Evolutionary conservation across 2,113 vertebrate genomes (phyloP).

Genomic region (Coregonus clupeaformis): DNA sequence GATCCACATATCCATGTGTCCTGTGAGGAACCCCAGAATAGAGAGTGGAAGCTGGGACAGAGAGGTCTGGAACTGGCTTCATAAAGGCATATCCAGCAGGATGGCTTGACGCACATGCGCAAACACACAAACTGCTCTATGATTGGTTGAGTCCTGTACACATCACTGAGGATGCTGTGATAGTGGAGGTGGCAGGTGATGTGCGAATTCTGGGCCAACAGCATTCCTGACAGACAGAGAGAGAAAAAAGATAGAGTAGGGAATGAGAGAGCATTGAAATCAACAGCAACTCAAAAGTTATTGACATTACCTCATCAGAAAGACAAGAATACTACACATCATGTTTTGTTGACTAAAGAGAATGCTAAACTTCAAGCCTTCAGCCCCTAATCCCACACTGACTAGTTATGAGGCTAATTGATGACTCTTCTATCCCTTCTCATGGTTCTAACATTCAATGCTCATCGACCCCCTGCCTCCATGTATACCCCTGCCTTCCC

Average conservation of each 20-base stretch:
- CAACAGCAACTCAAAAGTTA: background rate
- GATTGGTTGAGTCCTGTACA: background rate
- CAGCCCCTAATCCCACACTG: background rate
- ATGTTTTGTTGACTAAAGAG: background rate
- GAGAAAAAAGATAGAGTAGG: background rate
- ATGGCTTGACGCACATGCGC: constrained; percentile 4
- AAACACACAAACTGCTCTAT: background rate
- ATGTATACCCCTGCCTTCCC: background rate
- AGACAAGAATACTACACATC: background rate
- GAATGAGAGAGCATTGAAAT: background rate
- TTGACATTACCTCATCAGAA: no score
- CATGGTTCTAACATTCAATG: background rate
- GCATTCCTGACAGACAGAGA: constrained; percentile 6
- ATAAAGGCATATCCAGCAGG: background rate
- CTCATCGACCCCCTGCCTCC: background rate
- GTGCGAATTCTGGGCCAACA: background rate
- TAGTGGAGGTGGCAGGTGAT: background rate
- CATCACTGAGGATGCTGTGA: background rate
- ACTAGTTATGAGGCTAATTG: background rate
- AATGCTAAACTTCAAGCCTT: background rate
- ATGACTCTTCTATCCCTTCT: constrained; percentile 1
- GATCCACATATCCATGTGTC: background rate
- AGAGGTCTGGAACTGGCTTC: background rate
- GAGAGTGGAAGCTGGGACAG: background rate
- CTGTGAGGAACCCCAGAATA: background rate